Percentiles rank a stretch among this genome's conserved stretches.
Evolutionary conservation across 2,113 vertebrate species (phyloP).

Genomic region (Zosterops pallidus): DNA sequence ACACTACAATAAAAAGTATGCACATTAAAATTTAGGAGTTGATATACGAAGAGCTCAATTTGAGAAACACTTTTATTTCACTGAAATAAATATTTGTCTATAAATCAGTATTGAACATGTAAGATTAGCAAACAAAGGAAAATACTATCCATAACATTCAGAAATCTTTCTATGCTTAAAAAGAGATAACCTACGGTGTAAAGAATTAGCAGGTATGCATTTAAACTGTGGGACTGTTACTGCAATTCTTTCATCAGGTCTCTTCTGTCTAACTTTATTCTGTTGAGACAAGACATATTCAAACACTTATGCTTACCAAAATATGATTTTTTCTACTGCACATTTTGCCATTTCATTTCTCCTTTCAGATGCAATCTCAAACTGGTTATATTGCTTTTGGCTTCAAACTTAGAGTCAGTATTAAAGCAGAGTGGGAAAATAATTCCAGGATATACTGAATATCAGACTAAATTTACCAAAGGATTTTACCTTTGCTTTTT

Average conservation of each 20-base stretch:
- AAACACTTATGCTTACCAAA: not conserved
- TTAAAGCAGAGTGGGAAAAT: not conserved
- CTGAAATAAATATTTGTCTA: not conserved
- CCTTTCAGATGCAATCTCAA: not conserved
- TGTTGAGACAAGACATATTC: not conserved
- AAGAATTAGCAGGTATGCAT: not conserved
- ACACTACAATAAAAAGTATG: not conserved
- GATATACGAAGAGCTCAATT: not conserved
- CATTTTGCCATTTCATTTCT: not conserved
- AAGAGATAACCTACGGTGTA: not conserved
- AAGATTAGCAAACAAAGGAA: not conserved
- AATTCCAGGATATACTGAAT: not conserved
- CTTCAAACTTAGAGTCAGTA: not conserved
- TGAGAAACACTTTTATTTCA: not conserved
- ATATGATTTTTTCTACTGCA: not conserved
- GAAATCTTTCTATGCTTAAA: not conserved
- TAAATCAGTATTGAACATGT: not conserved
- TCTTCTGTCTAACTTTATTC: not conserved
- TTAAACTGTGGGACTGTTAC: not conserved
- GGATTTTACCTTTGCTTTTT: not conserved
- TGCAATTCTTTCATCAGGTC: not conserved
- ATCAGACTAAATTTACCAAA: not conserved
- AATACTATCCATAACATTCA: not conserved
- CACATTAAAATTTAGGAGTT: not conserved
- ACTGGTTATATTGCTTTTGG: not conserved